phyloP scores from a whole-genome alignment of 2,888 invertebrate genomes.

The Platycnemis pennipes region DNA sequence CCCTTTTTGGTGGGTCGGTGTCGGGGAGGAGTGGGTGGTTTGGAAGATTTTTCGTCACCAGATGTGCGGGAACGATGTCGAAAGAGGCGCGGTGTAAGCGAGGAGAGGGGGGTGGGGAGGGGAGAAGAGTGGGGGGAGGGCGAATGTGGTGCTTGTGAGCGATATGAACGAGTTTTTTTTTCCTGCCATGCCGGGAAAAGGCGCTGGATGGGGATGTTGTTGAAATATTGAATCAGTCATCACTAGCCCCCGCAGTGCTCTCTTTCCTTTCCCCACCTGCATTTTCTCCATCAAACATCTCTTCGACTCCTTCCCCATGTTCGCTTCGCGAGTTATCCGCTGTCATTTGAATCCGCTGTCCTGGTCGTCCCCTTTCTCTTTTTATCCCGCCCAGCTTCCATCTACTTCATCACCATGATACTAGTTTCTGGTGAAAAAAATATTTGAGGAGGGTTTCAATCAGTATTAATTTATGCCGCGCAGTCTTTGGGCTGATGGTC shows the following conservation, averaged over 20 bases:
- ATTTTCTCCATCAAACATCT: not conserved
- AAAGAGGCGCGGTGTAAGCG: too few species aligned
- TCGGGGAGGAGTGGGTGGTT: not conserved
- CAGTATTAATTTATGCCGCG: not conserved
- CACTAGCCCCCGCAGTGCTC: constrained; percentile 25
- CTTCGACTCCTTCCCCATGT: not conserved
- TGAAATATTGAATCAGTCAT: constrained; percentile 58
- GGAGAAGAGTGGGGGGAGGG: not conserved
- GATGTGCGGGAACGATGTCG: not conserved
- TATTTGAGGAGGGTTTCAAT: not conserved
- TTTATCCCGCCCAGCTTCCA: not conserved
- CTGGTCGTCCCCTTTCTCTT: not conserved
- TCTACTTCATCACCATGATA: not conserved
- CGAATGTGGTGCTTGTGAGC: not conserved
- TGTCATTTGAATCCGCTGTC: not conserved
- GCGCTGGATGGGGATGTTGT: not conserved
- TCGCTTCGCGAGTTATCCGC: not conserved
- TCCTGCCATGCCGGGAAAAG: constrained; percentile 4
- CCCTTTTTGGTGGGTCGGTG: not conserved
- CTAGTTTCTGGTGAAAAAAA: not conserved
- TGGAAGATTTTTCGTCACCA: constrained; percentile 6
- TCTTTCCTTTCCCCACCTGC: not conserved
- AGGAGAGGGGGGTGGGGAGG: not conserved
- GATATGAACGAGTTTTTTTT: not conserved
- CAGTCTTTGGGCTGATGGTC: too few species aligned